Percentiles rank a stretch among this genome's conserved stretches.
These are phyloP conservation scores for Onthophagus sagittarius DNA, from an alignment of 2,888 invertebrate species.

Conservation along the genomic window DNA sequence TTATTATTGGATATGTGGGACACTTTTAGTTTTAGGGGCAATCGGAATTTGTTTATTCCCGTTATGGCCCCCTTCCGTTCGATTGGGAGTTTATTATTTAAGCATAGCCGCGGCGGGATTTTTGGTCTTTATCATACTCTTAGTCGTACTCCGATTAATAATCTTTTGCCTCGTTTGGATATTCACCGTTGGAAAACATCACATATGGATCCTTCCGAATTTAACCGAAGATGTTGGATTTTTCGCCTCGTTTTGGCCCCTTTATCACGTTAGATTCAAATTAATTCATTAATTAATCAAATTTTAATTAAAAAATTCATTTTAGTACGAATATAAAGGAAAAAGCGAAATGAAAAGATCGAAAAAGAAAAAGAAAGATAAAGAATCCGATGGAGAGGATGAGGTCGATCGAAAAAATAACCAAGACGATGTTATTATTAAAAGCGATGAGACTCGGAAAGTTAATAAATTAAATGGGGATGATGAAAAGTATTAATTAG, in stretches of 20 bases:
- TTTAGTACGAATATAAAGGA: constrained; percentile 79
- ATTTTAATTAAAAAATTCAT: constrained; percentile 32
- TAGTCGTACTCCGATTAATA: constrained; percentile 85
- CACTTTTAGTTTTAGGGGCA: constrained; percentile 83
- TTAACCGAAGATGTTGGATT: constrained; percentile 98
- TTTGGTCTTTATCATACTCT: constrained; percentile 85
- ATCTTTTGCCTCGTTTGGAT: constrained; percentile 91
- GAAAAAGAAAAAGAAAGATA: constrained; percentile 72
- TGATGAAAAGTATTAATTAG: constrained; percentile 28
- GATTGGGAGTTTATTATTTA: constrained; percentile 93
- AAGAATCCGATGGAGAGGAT: constrained; percentile 76
- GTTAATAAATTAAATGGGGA: constrained; percentile 31
- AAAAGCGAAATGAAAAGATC: constrained; percentile 54
- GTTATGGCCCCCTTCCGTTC: constrained; percentile 94
- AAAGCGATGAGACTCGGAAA: constrained; percentile 38
- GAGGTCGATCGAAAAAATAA: constrained; percentile 49
- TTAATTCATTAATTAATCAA: neutral
- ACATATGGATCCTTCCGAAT: constrained; percentile 98
- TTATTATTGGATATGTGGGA: constrained; percentile 92
- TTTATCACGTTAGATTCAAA: constrained; percentile 69
- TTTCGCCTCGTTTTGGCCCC: constrained; percentile 97
- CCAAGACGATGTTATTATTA: constrained; percentile 42
- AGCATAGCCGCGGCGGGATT: constrained; percentile 94
- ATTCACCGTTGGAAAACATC: constrained; percentile 81
- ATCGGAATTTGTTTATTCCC: constrained; percentile 97